Percentiles rank a stretch among this genome's conserved stretches.
Conservation (phyloP, 2,797 vertebrate genomes). For the Cossypha niveicapilla region DNA sequence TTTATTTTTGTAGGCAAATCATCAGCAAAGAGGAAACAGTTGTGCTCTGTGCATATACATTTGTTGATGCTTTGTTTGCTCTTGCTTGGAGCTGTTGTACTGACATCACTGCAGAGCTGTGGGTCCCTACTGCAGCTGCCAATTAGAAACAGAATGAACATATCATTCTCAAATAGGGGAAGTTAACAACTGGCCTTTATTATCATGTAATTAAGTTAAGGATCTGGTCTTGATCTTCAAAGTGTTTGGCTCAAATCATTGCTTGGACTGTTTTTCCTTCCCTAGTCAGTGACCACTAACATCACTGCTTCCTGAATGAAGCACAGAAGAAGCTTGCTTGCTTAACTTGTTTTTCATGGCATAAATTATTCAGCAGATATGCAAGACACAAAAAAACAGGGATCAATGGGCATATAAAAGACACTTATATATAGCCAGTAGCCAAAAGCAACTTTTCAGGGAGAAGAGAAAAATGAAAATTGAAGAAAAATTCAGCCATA, state of each 20-base stretch:
- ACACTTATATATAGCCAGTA: background rate
- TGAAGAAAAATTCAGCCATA: background rate
- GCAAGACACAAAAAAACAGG: background rate
- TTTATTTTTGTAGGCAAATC: constrained; percentile 12
- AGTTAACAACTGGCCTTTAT: constrained; percentile 26
- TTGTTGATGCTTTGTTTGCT: background rate
- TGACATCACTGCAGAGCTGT: constrained; percentile 10
- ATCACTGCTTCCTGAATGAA: background rate
- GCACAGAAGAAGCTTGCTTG: background rate
- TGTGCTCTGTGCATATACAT: background rate
- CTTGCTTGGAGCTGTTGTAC: background rate
- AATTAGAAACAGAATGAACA: constrained; percentile 11
- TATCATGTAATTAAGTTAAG: constrained; percentile 39
- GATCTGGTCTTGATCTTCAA: constrained; percentile 30
- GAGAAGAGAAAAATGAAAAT: background rate
- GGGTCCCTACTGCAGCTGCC: background rate
- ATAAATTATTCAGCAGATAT: background rate
- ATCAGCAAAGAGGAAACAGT: constrained; percentile 8
- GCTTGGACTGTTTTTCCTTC: background rate
- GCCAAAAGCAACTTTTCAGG: background rate
- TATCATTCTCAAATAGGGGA: constrained; percentile 2
- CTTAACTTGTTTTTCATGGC: background rate
- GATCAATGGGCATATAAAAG: background rate
- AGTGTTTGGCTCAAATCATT: background rate
- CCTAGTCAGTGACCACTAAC: background rate